Evolutionary conservation across 2,113 vertebrate genomes (phyloP), one percentile per base, ranked within the genome.

Genomic region (Percopsis transmontana): DNA sequence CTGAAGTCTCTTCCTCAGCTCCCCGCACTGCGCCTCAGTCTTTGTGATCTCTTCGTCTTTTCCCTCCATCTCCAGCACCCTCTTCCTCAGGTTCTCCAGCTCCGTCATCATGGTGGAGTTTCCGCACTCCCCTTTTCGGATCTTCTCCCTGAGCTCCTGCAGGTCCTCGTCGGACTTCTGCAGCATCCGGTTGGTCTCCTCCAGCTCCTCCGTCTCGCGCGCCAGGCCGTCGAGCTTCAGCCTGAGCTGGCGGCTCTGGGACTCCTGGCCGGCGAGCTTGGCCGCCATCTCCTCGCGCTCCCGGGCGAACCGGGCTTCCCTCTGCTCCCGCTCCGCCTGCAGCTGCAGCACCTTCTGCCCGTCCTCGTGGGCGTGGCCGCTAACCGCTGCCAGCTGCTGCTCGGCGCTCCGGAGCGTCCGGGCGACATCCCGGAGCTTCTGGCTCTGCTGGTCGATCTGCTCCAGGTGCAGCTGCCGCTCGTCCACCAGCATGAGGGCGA

Each of bases 11-110:
- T 92, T 97, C 83, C 84, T 94, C 68, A 99, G 81, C 70, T 97
- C 96, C 75, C 89, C 89, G 90, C 96, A 96, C 69, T 95, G 96
- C 21, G 87, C 88, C 85, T 99, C 96, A 0, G 94, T 94, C 81
- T 97, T 97, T 0, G 89, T 95, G 71, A 99, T 96, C 89, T 99
- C 97, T 68, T 98, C 97, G 4, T 99, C 97, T 59, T 99, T 97
- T 0, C 96, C 96, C 75, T 99, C 96, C 96, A 99, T 99, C 85
- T 99, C 97, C 59, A 97, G 87, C 14, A 98, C 94, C 0, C 92
- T 94, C 77, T 98, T 99, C 16, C 94, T 90, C 18, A 98, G 92
- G 53, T 92, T 97, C 89, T 99, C 96, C 70, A 98, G 91, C 83
- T 99, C 96, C 0, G 95, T 90, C 94, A 95, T 93, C 24, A 96